Base-by-base conservation (phyloP, 2,888 invertebrate species). In the Hydrotaea cyrtoneurina region DNA sequence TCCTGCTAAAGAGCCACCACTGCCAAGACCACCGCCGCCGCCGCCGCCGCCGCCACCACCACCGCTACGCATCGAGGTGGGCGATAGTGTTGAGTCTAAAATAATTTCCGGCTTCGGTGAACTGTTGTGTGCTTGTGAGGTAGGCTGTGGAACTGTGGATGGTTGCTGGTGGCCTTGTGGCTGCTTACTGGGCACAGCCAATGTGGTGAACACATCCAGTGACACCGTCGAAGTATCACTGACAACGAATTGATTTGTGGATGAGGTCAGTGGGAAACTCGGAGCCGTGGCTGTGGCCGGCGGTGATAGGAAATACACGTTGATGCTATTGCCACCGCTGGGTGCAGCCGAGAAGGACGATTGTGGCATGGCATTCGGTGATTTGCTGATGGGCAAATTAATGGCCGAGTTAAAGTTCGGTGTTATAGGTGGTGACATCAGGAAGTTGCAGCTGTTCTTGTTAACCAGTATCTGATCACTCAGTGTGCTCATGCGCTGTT, bases 101-200 rank as follows among this genome's bases (percentile, higher is more conserved):
- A 92, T 92, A 81, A 92, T 92, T 90, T 92, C 92, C 73, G 92
- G 92, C 86, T 92, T 92, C 64, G 91, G 88, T 66, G 92, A 90
- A 85, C 89, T 89, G 86, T 90, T 89, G 36, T 55, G 50, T 19
- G 81, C 82, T 79, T 87, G 86, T n/a, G 82, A 53, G 69, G 78
- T 1, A 26, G 66, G 66, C 23, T 69, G 66, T 19, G 50, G 23
- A 11, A 76, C 46, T 21, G 72, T 39, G 10, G 75, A 17, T 76
- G 69, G 11, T 69, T 82, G 82, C 5, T 86, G 81, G 1, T 23
- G 83, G 82, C 57, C 80, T 11, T 53, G 66, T 23, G 73, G 62
- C n/a, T 13, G 15, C 8, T 17, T 17, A 21, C 21, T 39, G 26
- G 86, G 77, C 23, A 85, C 73, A 66, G 89, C 88, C 80, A 92